Base-by-base conservation (phyloP, 1,140 invertebrate genomes). In the Scaptodrosophila lebanonensis region DNA sequence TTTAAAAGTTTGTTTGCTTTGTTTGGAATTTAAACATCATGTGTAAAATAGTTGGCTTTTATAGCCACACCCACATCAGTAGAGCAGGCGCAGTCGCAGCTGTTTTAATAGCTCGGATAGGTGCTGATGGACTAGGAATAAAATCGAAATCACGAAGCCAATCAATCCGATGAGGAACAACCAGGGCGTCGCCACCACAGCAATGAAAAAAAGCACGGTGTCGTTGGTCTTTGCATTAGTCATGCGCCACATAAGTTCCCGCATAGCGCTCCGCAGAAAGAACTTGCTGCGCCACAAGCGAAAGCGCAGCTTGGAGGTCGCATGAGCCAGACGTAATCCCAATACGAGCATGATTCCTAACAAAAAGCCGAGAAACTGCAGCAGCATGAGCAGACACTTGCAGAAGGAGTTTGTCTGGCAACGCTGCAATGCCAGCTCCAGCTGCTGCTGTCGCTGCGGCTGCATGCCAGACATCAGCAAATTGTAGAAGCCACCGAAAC, bases 231-330 rank as follows among this genome's bases (percentile, higher is more conserved):
- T 79, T 32, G 60, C 54, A 39, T 68, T 73, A 52, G 68, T 58
- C 52, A 79, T 43, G 38, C 73, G 59, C 73, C 73, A 77, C 6
- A 77, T 64, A 15, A 77, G 6, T 6, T 68, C 39, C 4, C 73
- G 73, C 33, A 65, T 25, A 1, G 45, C 9, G 33, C 25, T 57
- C 38, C 73, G 73, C 48, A 73, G 12, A 25, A 66, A 59, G n/a
- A 54, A 79, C 25, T 61, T 61, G 40, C 33, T 43, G 13, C 52
- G 60, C 60, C 59, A 45, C 1, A 73, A 11, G 0, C 51, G 39
- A 5, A 61, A 47, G 38, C 54, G 57, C n/a, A 45, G 4, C 18
- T 49, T 30, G 2, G 42, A 25, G 5, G 42, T 15, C 2, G n/a
- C 13, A 1, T 12, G 0, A 2, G 16, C 11, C 4, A 57, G 0